A percentile compares a stretch with the other conserved stretches of the same genome.
These are phyloP conservation scores for Macheiramphus alcinus DNA, from an alignment of 2,113 vertebrate genomes.

Conservation along the genomic window DNA sequence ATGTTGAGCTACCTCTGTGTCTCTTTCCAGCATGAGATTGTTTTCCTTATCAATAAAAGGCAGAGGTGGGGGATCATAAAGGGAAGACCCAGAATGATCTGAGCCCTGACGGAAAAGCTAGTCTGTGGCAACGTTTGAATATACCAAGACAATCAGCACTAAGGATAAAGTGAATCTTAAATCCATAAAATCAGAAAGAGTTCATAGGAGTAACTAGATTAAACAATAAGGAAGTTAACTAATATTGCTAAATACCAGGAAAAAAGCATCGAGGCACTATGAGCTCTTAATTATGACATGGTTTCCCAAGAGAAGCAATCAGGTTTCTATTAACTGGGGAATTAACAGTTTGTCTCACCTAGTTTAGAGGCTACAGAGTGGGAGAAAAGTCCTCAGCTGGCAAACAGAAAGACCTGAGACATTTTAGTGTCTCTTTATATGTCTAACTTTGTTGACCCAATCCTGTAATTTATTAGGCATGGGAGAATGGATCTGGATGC, in stretches of 20 bases:
- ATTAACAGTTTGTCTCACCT: not conserved
- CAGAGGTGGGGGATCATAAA: not conserved
- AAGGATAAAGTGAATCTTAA: not conserved
- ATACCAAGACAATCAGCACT: not conserved
- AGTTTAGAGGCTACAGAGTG: not conserved
- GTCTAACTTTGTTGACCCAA: not conserved
- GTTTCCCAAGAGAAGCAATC: not conserved
- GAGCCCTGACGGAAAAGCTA: not conserved
- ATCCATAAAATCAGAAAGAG: not conserved
- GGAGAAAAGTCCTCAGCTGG: not conserved
- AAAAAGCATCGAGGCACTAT: not conserved
- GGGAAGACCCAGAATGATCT: not conserved
- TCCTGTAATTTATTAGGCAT: conserved; percentile 16
- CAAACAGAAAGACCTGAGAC: not conserved
- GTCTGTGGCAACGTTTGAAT: not conserved
- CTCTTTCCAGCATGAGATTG: not conserved
- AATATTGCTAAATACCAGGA: not conserved
- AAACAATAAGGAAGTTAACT: not conserved
- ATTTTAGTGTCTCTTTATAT: not conserved
- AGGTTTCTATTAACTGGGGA: not conserved
- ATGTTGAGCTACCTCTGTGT: not conserved
- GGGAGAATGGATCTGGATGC: conserved; percentile 57
- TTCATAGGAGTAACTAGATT: not conserved
- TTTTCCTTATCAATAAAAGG: not conserved
- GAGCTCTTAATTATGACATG: not conserved